phyloP scores from a whole-genome alignment of 2,888 invertebrate genomes.

The Gasteruption jaculator region DNA sequence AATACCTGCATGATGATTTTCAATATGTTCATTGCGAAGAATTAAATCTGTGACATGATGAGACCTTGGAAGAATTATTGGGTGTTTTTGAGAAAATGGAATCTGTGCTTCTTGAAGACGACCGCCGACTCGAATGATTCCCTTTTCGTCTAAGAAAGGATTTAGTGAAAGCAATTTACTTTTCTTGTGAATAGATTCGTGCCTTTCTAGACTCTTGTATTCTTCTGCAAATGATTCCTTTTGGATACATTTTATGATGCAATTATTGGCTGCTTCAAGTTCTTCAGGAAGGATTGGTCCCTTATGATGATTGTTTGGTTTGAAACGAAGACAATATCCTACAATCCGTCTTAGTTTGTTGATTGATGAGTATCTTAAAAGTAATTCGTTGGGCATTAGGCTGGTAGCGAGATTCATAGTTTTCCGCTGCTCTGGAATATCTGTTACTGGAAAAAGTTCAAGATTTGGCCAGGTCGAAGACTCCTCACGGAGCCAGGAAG shows the following conservation, averaged over 20 bases:
- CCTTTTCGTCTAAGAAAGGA: constrained; percentile 15
- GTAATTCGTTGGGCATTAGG: too few species aligned
- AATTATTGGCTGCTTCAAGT: too few species aligned
- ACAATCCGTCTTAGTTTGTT: background rate
- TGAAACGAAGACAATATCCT: background rate
- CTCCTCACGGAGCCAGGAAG: background rate
- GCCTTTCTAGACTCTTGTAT: background rate
- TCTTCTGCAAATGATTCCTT: background rate
- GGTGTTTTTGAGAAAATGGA: constrained; percentile 11
- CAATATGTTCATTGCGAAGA: constrained; percentile 20
- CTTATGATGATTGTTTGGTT: too few species aligned
- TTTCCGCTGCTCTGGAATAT: too few species aligned
- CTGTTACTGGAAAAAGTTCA: background rate
- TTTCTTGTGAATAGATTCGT: background rate
- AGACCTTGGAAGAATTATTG: constrained; percentile 13
- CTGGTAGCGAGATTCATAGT: too few species aligned
- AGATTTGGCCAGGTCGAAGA: background rate
- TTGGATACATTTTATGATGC: constrained; percentile 4
- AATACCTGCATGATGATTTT: constrained; percentile 26
- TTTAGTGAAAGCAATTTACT: constrained; percentile 4
- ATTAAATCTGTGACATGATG: constrained; percentile 15
- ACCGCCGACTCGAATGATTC: constrained; percentile 18
- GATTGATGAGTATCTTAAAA: too few species aligned
- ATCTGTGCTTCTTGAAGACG: constrained; percentile 10
- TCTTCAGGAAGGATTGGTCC: too few species aligned